phyloP scores from a whole-genome alignment of 2,113 vertebrate genomes.

The Nesogale talazaci region DNA sequence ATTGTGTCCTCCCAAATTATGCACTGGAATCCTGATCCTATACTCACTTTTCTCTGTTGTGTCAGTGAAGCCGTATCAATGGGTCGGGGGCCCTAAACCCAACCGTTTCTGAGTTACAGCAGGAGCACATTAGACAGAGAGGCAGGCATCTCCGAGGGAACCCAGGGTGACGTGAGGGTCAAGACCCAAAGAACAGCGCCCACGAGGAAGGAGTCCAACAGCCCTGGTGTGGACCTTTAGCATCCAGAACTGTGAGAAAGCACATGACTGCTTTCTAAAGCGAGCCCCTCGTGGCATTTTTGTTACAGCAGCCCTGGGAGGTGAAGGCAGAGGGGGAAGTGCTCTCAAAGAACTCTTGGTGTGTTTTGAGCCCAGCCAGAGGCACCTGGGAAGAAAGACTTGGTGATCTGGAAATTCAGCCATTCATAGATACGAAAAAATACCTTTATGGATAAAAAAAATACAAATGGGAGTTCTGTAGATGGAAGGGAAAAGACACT shows the following conservation, averaged over 20 bases:
- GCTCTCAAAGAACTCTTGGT: not conserved
- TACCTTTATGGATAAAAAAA: not conserved
- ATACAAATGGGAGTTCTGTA: not conserved
- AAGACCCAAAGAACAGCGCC: not conserved
- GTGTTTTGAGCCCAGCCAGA: not conserved
- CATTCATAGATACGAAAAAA: not conserved
- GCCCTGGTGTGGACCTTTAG: not conserved
- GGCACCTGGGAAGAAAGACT: not conserved
- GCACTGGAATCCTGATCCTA: not conserved
- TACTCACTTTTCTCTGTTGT: not conserved
- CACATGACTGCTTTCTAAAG: not conserved
- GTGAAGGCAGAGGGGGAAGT: not conserved
- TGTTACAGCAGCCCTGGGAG: not conserved
- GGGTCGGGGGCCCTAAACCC: not conserved
- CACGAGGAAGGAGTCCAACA: not conserved
- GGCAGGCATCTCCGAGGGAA: not conserved
- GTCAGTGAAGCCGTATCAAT: not conserved
- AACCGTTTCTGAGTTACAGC: not conserved
- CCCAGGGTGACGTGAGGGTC: not conserved
- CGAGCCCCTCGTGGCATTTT: not conserved
- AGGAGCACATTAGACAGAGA: not conserved
- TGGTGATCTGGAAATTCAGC: not conserved
- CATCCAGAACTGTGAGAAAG: not conserved
- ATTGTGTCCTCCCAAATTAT: not conserved
- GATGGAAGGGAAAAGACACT: not conserved